Conservation (phyloP, 2,797 vertebrate genomes). For the Rhinatrema bivittatum region DNA sequence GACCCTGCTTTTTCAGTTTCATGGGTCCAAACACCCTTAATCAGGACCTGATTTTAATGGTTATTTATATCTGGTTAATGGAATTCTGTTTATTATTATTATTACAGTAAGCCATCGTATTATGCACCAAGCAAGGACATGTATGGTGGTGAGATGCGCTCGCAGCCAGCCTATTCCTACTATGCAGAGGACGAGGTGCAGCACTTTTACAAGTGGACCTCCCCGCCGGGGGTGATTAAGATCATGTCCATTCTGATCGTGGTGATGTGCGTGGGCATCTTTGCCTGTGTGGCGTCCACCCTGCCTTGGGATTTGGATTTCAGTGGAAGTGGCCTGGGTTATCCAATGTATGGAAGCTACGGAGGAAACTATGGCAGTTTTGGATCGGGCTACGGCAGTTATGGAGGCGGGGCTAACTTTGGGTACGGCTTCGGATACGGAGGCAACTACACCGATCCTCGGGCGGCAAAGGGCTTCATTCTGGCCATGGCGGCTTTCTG, state of each 20-base stretch:
- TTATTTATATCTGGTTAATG: too few relatives aligned
- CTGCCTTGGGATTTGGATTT: slow-evolving; percentile 76
- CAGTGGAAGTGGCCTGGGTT: slow-evolving; percentile 41
- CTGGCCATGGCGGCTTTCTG: slow-evolving; percentile 71
- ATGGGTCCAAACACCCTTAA: too few relatives aligned
- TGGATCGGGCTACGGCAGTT: slow-evolving; percentile 12
- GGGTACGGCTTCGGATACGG: slow-evolving; percentile 52
- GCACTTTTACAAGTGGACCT: slow-evolving; percentile 78
- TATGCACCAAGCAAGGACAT: slow-evolving; percentile 57
- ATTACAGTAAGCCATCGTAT: slow-evolving; percentile 44
- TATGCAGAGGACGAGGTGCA: slow-evolving; percentile 67
- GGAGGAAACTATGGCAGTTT: slow-evolving; percentile 25
- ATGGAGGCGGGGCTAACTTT: slow-evolving; percentile 41
- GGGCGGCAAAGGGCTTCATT: slow-evolving; percentile 75
- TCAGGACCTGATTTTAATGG: too few relatives aligned
- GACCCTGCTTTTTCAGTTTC: too few relatives aligned
- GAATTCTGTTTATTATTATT: too few relatives aligned
- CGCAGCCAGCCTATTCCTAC: slow-evolving; percentile 65
- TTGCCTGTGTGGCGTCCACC: slow-evolving; percentile 83
- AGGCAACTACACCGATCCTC: slow-evolving; percentile 71
- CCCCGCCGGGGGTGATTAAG: slow-evolving; percentile 83
- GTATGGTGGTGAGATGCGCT: slow-evolving; percentile 45
- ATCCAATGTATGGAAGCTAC: slow-evolving; percentile 41
- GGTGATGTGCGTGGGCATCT: slow-evolving; percentile 77
- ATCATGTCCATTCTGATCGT: slow-evolving; percentile 76